Evolutionary conservation across 2,888 invertebrate genomes (phyloP), one percentile per base, ranked within the genome.

Genomic region (Macroteleia sp.): DNA sequence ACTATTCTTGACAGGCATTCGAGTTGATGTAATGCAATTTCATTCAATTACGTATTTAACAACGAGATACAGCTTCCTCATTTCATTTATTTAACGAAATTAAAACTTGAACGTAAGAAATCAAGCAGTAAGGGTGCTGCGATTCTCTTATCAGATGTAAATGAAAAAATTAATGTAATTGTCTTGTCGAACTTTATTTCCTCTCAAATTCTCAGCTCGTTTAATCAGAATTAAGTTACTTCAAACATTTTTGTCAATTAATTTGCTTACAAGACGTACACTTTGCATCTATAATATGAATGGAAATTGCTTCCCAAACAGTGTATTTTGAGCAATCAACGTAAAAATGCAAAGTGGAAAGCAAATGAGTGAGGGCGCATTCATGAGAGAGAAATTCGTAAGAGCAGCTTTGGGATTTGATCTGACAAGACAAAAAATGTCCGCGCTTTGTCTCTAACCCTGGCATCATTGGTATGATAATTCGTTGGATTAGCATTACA

Each of bases 11-110:
- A 69, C 57, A 57, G 32, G 57, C 32, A 50, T 48, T 57, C 30
- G 25, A 67, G 39, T 67, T 25, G 67, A 57, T 57, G 57, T 57
- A 67, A 57, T 48, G 57, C 28, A 67, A 67, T 67, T 67, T 67
- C 57, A 57, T 67, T 67, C 48, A 41, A 41, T 67, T 67, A 48
- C 41, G 22, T 32, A 39, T 56, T 67, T 48, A 56, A 57, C 48
- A 67, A 48, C 17, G 67, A 25, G 48, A 67, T 30, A 57, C 67
- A 67, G 48, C 56, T 67, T 48, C 39, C 57, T 16, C 39, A 17
- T 67, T 67, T 36, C 57, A 48, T 39, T 57, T 57, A 46, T 57
- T 17, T 67, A 67, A 67, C 57, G 5, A 39, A 46, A 67, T 67
- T 67, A 67, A 46, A 67, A 57, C 39, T 67, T 67, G 30, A 8